Percentiles rank a stretch among this genome's conserved stretches.
Evolutionary conservation across 1,140 invertebrate species (phyloP).

Genomic region (Brachionus asplanchnoidis): DNA sequence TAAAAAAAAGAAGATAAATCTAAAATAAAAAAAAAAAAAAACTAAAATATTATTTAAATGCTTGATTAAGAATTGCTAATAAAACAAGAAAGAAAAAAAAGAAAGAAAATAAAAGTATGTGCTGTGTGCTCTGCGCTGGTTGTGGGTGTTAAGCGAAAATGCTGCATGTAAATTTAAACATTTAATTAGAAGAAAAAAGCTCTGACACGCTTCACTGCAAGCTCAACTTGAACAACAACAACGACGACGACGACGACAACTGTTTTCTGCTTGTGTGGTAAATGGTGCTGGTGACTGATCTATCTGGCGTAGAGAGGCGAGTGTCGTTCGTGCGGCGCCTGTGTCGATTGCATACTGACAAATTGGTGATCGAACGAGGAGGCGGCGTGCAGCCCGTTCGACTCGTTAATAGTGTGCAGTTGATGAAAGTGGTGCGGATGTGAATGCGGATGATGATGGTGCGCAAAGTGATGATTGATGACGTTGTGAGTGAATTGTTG

Average conservation of each 20-base stretch:
- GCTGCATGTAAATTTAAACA: neutral
- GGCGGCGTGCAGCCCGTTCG: neutral
- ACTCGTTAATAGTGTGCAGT: neutral
- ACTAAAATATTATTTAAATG: neutral
- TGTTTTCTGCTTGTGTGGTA: neutral
- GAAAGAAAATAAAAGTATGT: neutral
- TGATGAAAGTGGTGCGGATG: neutral
- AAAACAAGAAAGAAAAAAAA: too few species aligned
- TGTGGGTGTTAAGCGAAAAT: neutral
- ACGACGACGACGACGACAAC: neutral
- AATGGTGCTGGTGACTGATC: neutral
- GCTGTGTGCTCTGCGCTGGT: too few species aligned
- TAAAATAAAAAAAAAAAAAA: neutral
- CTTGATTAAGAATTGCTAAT: neutral
- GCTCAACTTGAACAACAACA: neutral
- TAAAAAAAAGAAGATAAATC: too few species aligned
- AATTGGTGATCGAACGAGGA: neutral
- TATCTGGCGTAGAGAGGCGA: constrained; percentile 19
- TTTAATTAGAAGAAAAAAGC: neutral
- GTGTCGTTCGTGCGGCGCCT: neutral
- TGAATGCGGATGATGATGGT: neutral
- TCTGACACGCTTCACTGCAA: neutral
- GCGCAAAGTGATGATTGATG: neutral
- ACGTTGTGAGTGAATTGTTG: neutral
- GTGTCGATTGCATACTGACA: neutral